Base-by-base conservation (phyloP, 2,888 invertebrate species). In the Petrolisthes cinctipes region DNA sequence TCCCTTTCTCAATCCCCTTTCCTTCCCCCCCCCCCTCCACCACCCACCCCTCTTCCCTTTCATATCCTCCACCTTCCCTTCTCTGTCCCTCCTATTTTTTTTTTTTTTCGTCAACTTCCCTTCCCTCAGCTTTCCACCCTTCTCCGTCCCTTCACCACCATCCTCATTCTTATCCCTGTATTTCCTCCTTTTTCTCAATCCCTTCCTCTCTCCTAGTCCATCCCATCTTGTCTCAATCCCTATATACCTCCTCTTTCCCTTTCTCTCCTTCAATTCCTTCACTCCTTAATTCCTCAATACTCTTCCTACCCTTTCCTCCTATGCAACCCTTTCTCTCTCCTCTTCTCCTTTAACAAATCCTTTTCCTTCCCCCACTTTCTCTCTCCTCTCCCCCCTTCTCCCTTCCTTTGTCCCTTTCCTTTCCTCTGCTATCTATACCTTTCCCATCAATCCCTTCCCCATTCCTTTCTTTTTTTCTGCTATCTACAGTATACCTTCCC, bases 51-150 rank as follows among this genome's bases (percentile, higher is more conserved):
- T 37, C 6, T 37, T 53, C 51, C 11, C 23, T 14, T 23, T 51
- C 23, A 51, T 51, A 23, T 75, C 75, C 75, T 75, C 75, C 75
- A 51, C 76, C 76, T 76, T 17, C 37, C 53, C 76, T 53, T 76
- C 76, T 37, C 20, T 6, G 51, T 37, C 51, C 76, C 37, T 37
- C 73, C 37, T 37, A 20, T n/a, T 20, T 9, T 20, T 20, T 37
- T 37, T 37, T 23, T 73, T 11, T 23, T 37, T 17, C 20, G 20
- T 20, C 6, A 20, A 11, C 76, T n/a, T 37, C 76, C 76, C 53
- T 53, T 14, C 14, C 51, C 76, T 76, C 76, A 23, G 37, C 20
- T 14, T 76, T 53, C 5, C 76, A 51, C 14, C 76, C 23, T 23
- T 76, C 14, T 76, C 53, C 17, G 7, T 54, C 54, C n/a, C n/a